Evolutionary conservation across 2,113 vertebrate species (phyloP).

Genomic region (Psephotus haematonotus): DNA sequence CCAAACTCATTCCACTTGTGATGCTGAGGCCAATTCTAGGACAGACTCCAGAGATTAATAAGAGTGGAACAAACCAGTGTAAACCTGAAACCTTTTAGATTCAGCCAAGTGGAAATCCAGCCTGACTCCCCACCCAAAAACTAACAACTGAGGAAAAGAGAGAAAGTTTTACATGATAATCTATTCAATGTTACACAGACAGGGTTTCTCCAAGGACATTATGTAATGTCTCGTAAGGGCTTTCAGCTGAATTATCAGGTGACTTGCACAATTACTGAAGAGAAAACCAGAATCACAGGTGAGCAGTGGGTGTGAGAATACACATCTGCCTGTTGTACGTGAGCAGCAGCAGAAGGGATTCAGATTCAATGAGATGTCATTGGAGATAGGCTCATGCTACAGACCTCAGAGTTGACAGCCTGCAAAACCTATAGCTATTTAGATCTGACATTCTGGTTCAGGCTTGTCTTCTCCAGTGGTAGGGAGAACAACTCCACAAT

Average conservation of each 20-base stretch:
- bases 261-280: constrained; percentile 39
- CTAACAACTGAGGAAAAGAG: constrained; percentile 39
- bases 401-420: not conserved
- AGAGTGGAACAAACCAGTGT: constrained; percentile 11
- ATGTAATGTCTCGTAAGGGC: constrained; percentile 51
- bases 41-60: constrained; percentile 18
- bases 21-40: not conserved
- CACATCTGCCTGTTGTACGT: not conserved
- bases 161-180: constrained; percentile 50
- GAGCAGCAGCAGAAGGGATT: not conserved
- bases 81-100: constrained; percentile 44
- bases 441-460: not conserved
- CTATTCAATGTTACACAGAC: constrained; percentile 40
- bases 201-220: constrained; percentile 31
- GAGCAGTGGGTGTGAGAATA: constrained; percentile 38
- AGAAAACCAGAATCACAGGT: constrained; percentile 56
- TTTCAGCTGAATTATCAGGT: constrained; percentile 57
- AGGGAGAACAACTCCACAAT: not conserved
- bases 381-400: not conserved
- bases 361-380: not conserved
- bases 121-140: constrained; percentile 38
- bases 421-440: not conserved
- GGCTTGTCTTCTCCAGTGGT: not conserved
- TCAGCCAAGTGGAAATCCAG: constrained; percentile 60
- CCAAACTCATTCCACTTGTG: constrained; percentile 59